Evolutionary conservation across 1,140 invertebrate species (phyloP).

Genomic region (Melipona quadrifasciata): DNA sequence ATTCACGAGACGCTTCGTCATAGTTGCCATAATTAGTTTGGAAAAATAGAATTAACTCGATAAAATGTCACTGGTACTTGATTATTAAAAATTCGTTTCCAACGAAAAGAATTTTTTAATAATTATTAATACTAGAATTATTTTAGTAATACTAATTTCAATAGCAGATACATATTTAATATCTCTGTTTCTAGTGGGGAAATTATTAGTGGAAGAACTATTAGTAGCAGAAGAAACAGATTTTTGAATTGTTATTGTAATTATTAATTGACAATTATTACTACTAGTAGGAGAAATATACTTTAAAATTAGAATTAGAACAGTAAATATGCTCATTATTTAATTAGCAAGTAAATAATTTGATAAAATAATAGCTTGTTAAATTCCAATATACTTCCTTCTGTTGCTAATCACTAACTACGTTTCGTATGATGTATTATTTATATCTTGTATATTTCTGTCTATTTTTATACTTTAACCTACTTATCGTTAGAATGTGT

Average conservation of each 20-base stretch:
- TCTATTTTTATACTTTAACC: background rate
- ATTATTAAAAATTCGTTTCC: background rate
- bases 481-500: background rate
- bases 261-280: no score
- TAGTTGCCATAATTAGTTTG: background rate
- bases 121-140: background rate
- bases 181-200: no score
- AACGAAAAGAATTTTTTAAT: background rate
- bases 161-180: background rate
- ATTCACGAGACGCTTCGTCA: background rate
- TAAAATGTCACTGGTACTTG: no score
- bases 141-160: background rate
- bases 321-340: background rate
- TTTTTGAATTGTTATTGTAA: no score
- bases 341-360: background rate
- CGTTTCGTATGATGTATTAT: background rate
- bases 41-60: background rate
- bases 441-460: background rate
- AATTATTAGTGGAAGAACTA: no score
- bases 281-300: background rate
- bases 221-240: no score
- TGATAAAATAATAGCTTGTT: background rate
- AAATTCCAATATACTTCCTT: background rate
- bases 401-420: background rate
- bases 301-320: background rate